Evolutionary conservation across 2,797 vertebrate genomes (phyloP).

Genomic region (Arctocebus calabarensis): DNA sequence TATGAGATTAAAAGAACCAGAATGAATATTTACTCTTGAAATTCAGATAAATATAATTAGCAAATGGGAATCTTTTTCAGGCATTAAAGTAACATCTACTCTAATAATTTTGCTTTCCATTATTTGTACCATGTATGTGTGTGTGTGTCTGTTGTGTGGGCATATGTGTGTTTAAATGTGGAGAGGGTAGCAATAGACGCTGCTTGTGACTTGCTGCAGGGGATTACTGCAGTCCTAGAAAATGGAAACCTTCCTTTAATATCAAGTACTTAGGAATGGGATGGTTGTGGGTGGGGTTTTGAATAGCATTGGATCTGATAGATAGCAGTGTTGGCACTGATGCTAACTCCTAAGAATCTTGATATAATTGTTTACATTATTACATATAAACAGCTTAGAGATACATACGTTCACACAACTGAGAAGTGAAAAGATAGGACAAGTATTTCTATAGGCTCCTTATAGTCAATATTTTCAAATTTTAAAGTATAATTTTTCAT

Average conservation of each 20-base stretch:
- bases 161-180: background rate
- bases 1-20: background rate
- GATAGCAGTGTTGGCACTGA: background rate
- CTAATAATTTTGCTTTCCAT: background rate
- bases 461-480: background rate
- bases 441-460: background rate
- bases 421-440: background rate
- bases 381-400: background rate
- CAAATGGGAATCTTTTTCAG: conserved; percentile 14
- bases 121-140: background rate
- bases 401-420: background rate
- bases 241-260: background rate
- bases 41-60: background rate
- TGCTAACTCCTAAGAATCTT: background rate
- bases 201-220: conserved; percentile 32
- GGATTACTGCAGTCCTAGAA: background rate
- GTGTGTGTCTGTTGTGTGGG: background rate
- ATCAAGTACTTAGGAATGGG: background rate
- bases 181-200: background rate
- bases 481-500: conserved; percentile 15
- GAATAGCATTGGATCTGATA: background rate
- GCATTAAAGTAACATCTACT: conserved; percentile 15
- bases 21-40: background rate
- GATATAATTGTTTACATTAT: background rate
- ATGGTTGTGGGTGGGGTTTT: conserved; percentile 13